Evolutionary conservation across 2,888 invertebrate genomes (phyloP), one percentile per base, ranked within the genome.

Genomic region (Andrena bucephala): DNA sequence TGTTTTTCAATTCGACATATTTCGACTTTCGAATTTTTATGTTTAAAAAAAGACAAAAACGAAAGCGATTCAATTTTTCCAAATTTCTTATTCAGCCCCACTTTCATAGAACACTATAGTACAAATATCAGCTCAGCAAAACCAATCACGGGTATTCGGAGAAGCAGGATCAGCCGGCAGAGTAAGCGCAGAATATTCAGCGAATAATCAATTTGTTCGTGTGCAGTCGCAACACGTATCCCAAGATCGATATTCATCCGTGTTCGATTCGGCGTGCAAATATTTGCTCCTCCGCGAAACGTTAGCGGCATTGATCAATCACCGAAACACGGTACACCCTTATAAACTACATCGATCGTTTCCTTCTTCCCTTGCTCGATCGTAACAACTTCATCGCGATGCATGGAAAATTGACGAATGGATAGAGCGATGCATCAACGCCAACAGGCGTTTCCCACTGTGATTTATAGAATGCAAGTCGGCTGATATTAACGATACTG

Each of bases 351-450:
- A 36, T 33, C 42, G 65, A 59, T 48, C 57, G 50, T 10, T 50
- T 54, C 10, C 52, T 57, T 71, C 65, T 29, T 29, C 31, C 71
- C 50, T 7, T 33, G 24, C 31, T 33, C 60, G 50, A 33, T 57
- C 54, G 77, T 74, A 79, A 89, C 86, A 71, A 84, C 89, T 90
- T 90, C 89, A 90, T 90, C 85, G 85, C 68, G 83, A 70, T 71
- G 83, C 86, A 86, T 86, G 86, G 88, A 88, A 79, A 87, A 88
- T 84, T 80, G 71, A 65, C 54, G 84, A 85, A 88, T 85, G 82
- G 87, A 89, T 86, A 87, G 85, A 84, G 75, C 85, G 85, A 81
- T 86, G 77, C 77, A 68, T 85, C 85, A 85, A 71, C 66, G 77
- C 27, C 76, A 70, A 71, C 73, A 70, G 83, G 77, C 77, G 80